Base-by-base conservation (phyloP, 1,140 invertebrate species). In the Cyclargus thomasi region DNA sequence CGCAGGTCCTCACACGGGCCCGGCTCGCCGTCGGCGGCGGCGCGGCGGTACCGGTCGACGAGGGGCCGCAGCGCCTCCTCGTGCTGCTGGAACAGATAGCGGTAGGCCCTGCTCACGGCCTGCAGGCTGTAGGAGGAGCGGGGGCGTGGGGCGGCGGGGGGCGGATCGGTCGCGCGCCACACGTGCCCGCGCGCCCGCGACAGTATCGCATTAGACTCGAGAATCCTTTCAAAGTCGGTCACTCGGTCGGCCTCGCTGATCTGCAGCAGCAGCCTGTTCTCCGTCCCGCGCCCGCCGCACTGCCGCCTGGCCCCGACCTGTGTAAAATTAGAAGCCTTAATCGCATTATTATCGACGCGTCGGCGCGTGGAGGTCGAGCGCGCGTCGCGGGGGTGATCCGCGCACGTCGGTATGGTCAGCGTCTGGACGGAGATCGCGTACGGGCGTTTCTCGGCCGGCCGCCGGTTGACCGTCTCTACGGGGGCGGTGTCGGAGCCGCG, bases 161-260 rank as follows among this genome's bases (percentile, higher is more conserved):
- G 79, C 47, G 76, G 69, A 35, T 73, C 74, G 63, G 77, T 76
- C 71, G 77, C 78, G 57, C 80, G 72, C 85, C 86, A 88, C 80
- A 85, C 86, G 75, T 83, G 81, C 21, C 80, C 73, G 68, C 76
- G 82, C 74, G 78, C 79, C 63, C 82, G 81, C 74, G 79, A 81
- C 80, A 87, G 86, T 89, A 90, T 86, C 84, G 90, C 86, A 90
- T 90, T 90, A 87, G 85, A 85, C 82, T 85, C 85, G 82, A 91
- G 90, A 91, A 91, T 91, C 89, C 90, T 90, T 89, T 91, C 86
- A 91, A 91, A 91, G 88, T 91, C 90, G 18, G 85, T 78, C 83
- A 91, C 88, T 91, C 89, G 83, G 55, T 88, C 79, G 90, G 90
- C 90, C 91, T 91, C 90, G 70, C 86, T 86, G 82, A 91, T 91